Percentiles rank a stretch among this genome's conserved stretches.
phyloP scores from a whole-genome alignment of 35 echinoderm and acorn worm species.

The Anneissia japonica region DNA sequence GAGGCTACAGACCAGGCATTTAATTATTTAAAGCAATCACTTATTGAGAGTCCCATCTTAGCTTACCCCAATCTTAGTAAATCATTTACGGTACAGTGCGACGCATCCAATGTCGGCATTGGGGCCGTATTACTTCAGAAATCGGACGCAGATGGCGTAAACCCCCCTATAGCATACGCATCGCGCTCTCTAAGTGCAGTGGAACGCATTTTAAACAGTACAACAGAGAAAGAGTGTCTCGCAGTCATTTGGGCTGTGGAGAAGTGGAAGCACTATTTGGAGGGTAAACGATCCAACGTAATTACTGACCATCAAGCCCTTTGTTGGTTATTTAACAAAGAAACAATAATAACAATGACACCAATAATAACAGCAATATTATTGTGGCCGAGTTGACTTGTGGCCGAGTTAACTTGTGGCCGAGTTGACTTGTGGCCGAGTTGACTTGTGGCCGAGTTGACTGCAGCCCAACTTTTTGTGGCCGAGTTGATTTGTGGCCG shows the following conservation, averaged over 20 bases:
- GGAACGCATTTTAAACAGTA: constrained; percentile 1
- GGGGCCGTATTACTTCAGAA: constrained; percentile 17
- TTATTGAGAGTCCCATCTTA: too few species aligned
- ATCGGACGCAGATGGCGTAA: not conserved
- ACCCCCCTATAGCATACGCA: not conserved
- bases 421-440: too few species aligned
- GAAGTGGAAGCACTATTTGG: not conserved
- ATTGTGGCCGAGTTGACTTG: too few species aligned
- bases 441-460: too few species aligned
- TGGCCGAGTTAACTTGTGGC: too few species aligned
- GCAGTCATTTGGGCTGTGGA: constrained; percentile 14
- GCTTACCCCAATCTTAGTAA: too few species aligned
- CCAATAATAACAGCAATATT: too few species aligned
- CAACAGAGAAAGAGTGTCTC: constrained; percentile 28
- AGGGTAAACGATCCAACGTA: not conserved
- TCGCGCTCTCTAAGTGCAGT: not conserved
- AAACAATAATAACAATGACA: too few species aligned
- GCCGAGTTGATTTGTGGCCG: too few species aligned
- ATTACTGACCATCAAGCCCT: constrained; percentile 24
- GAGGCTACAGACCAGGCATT: too few species aligned
- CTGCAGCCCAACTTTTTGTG: too few species aligned
- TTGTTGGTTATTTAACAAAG: constrained; percentile 10
- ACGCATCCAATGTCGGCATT: constrained; percentile 1
- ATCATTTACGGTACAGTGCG: constrained; percentile 29
- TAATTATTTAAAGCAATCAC: too few species aligned